Evolutionary conservation across 2,113 vertebrate species (phyloP).

Genomic region (Anser brachyrhynchus): DNA sequence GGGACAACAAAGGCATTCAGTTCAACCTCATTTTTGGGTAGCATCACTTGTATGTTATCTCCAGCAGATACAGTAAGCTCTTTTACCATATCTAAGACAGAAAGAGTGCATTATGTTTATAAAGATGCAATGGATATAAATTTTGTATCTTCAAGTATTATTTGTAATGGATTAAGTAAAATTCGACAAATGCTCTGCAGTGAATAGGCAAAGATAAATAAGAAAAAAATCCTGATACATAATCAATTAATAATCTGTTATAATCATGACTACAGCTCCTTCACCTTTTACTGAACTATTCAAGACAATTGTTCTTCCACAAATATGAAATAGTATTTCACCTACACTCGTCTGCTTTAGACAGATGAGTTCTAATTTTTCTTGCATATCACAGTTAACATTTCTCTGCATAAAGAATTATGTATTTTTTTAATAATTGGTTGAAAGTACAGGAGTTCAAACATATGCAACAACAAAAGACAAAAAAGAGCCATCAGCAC

Average conservation of each 20-base stretch:
- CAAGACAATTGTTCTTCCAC: background rate
- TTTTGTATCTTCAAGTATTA: background rate
- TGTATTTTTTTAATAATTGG: background rate
- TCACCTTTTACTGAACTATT: background rate
- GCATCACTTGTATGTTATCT: conserved; percentile 69
- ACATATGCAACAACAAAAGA: background rate
- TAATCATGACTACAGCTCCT: background rate
- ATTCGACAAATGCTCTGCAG: background rate
- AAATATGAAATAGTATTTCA: background rate
- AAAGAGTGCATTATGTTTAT: background rate
- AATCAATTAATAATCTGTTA: background rate
- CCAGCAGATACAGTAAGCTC: conserved; percentile 75
- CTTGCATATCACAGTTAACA: background rate
- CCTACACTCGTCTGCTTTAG: background rate
- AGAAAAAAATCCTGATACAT: background rate
- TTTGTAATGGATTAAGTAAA: background rate
- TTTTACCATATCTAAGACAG: conserved; percentile 59
- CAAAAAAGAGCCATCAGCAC: background rate
- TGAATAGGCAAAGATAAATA: background rate
- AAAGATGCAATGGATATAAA: background rate
- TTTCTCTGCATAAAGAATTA: background rate
- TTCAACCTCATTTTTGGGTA: conserved; percentile 74
- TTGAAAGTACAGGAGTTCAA: background rate
- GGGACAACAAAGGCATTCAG: conserved; percentile 72
- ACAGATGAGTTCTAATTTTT: background rate